These are phyloP conservation scores for Gymnocephalus cernua DNA, from an alignment of 2,113 vertebrate genomes.

Conservation along the genomic window DNA sequence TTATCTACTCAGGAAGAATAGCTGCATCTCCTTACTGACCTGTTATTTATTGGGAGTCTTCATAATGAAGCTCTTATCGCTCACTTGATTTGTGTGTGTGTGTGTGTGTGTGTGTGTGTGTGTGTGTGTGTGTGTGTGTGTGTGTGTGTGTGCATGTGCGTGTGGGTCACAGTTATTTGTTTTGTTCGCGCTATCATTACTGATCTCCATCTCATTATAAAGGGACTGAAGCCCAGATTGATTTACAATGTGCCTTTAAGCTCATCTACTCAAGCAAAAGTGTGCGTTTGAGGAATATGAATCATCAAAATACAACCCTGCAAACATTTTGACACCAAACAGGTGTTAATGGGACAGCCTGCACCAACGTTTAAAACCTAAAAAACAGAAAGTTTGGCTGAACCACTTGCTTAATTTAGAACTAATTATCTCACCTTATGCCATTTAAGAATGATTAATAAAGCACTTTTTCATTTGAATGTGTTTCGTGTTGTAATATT, in stretches of 20 bases:
- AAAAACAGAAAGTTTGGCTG: background rate
- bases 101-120: constrained; percentile 6
- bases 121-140: constrained; percentile 5
- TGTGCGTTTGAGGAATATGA: background rate
- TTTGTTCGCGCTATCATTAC: constrained; percentile 24
- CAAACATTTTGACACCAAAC: background rate
- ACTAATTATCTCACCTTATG: background rate
- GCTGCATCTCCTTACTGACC: constrained; percentile 26
- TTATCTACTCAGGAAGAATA: constrained; percentile 17
- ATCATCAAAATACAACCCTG: background rate
- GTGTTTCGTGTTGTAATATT: background rate
- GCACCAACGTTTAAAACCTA: background rate
- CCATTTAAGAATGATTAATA: background rate
- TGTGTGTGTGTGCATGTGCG: background rate
- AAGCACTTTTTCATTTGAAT: background rate
- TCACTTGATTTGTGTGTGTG: constrained; percentile 33
- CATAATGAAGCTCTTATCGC: constrained; percentile 55
- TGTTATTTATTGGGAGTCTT: constrained; percentile 37
- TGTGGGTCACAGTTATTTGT: constrained; percentile 30
- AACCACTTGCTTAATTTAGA: background rate
- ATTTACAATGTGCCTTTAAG: constrained; percentile 38
- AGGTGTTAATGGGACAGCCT: background rate
- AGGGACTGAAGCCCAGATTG: constrained; percentile 49
- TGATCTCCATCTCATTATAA: constrained; percentile 42
- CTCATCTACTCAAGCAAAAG: background rate